These are phyloP conservation scores for Oncorhynchus gorbuscha DNA, from an alignment of 2,113 vertebrate species.

Conservation along the genomic window DNA sequence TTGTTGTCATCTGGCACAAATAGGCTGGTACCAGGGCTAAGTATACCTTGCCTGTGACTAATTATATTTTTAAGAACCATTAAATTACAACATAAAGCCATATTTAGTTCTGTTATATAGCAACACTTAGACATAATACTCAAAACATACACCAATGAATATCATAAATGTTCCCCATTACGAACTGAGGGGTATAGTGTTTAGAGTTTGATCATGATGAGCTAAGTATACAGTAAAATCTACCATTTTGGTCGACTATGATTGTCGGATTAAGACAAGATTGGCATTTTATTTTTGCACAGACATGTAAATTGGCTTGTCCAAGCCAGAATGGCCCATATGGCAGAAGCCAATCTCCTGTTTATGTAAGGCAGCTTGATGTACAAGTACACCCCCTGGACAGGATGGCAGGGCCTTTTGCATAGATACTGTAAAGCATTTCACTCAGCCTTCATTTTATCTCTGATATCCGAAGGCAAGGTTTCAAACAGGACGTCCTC, in stretches of 20 bases:
- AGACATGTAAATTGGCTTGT: no score
- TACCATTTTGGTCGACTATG: conserved; percentile 5
- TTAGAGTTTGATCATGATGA: conserved; percentile 32
- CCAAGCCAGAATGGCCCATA: no score
- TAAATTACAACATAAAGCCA: not conserved
- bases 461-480: conserved; percentile 91
- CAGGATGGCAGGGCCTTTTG: conserved; percentile 38
- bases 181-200: conserved; percentile 27
- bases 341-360: conserved; percentile 9
- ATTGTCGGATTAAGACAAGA: conserved; percentile 35
- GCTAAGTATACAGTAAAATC: conserved; percentile 24
- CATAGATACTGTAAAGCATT: conserved; percentile 48
- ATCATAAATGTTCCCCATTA: not conserved
- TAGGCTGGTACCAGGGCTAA: no score
- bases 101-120: not conserved
- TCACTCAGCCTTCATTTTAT: conserved; percentile 94
- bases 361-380: not conserved
- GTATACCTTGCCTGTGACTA: no score
- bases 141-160: conserved; percentile 8
- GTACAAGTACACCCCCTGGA: not conserved
- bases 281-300: conserved; percentile 61
- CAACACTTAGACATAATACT: not conserved
- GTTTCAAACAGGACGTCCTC: conserved; percentile 94
- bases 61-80: no score
- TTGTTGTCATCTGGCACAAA: no score